Percentiles rank a stretch among this genome's conserved stretches.
phyloP scores from a whole-genome alignment of 1,140 invertebrate genomes.

The Akabosia matsudoensis region DNA sequence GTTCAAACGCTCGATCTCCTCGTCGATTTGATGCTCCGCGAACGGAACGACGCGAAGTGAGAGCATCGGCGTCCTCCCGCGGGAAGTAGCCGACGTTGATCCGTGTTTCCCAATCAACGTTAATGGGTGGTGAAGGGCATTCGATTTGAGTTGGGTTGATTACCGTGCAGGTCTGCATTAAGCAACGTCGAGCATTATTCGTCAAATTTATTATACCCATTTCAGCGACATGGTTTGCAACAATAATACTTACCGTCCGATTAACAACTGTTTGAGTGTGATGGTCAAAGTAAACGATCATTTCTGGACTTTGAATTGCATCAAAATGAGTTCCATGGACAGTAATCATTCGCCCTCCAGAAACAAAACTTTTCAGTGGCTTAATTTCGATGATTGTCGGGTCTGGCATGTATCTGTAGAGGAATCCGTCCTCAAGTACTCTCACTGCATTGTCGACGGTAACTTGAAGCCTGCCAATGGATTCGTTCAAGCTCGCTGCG shows the following conservation, averaged over 20 bases:
- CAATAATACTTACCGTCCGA: constrained; percentile 66
- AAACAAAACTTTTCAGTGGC: constrained; percentile 78
- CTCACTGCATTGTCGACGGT: constrained; percentile 79
- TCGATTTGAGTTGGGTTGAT: constrained; percentile 88
- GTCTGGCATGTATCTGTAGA: constrained; percentile 86
- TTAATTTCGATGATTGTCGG: constrained; percentile 92
- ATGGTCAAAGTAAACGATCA: constrained; percentile 73
- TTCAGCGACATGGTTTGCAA: constrained; percentile 4
- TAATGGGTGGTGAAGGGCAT: constrained; percentile 85
- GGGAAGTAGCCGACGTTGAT: constrained; percentile 32
- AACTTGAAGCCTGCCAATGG: constrained; percentile 65
- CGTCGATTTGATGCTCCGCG: constrained; percentile 24
- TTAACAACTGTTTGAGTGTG: constrained; percentile 67
- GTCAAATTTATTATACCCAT: neutral
- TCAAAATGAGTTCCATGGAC: constrained; percentile 88
- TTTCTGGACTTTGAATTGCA: constrained; percentile 84
- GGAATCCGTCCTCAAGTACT: constrained; percentile 60
- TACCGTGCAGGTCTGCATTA: constrained; percentile 68
- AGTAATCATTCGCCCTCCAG: constrained; percentile 88
- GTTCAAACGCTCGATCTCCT: constrained; percentile 37
- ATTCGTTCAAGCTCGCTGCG: constrained; percentile 56
- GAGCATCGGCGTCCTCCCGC: constrained; percentile 10
- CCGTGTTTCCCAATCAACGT: constrained; percentile 52
- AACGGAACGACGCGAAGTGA: neutral
- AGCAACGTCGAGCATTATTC: too few species aligned